Conservation (phyloP, 2,113 vertebrate genomes). For the Megalops atlanticus region DNA sequence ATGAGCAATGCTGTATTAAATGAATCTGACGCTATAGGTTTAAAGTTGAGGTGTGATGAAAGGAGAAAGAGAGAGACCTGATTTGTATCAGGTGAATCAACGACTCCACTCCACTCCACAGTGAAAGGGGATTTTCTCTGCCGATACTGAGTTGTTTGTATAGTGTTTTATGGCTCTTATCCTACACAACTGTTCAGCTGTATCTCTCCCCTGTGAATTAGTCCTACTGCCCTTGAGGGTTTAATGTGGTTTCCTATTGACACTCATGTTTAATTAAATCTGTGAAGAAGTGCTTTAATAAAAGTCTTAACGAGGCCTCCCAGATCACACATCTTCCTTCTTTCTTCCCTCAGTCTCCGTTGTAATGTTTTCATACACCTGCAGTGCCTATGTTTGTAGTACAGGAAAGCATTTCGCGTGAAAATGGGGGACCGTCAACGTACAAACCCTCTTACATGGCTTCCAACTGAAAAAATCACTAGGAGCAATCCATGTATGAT, state of each 20-base stretch:
- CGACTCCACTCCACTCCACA: background rate
- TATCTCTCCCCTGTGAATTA: background rate
- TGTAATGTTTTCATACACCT: background rate
- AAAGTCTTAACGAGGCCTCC: slow-evolving; percentile 1
- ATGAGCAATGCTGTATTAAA: background rate
- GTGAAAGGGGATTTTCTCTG: background rate
- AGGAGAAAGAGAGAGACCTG: background rate
- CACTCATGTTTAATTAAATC: background rate
- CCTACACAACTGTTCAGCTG: background rate
- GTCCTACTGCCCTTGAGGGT: background rate
- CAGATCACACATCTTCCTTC: background rate
- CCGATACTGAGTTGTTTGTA: background rate
- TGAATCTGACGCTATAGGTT: background rate
- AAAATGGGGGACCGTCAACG: too few species aligned
- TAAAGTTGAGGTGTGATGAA: background rate
- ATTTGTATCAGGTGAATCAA: background rate
- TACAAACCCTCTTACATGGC: too few species aligned
- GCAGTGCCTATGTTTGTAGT: background rate
- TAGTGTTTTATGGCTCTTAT: slow-evolving; percentile 7
- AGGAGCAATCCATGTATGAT: too few species aligned
- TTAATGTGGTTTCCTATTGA: background rate
- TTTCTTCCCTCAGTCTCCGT: background rate
- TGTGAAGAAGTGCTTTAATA: slow-evolving; percentile 1
- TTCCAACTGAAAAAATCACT: too few species aligned
- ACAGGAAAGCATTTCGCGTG: too few species aligned